Percentiles rank a stretch among this genome's conserved stretches.
These are phyloP conservation scores for Plebejus argus DNA, from an alignment of 2,888 invertebrate genomes.

Conservation along the genomic window DNA sequence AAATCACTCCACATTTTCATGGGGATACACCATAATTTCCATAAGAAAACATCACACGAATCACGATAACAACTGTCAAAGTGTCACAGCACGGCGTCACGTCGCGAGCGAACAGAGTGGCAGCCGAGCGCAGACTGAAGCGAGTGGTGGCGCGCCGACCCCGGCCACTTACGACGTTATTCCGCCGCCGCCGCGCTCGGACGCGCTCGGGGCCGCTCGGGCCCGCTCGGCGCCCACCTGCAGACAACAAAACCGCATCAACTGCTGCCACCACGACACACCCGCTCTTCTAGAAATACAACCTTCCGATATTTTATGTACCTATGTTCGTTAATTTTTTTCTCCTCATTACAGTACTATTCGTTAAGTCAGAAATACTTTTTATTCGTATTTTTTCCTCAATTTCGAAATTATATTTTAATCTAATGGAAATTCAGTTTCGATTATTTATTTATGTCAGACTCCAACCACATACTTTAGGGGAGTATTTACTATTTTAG, in stretches of 20 bases:
- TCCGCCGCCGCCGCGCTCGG: slow-evolving; percentile 44
- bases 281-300: slow-evolving; percentile 55
- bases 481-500: not conserved
- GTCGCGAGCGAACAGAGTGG: slow-evolving; percentile 62
- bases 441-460: not conserved
- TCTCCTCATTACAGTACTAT: not conserved
- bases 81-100: slow-evolving; percentile 72
- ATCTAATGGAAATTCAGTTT: not conserved
- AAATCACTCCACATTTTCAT: slow-evolving; percentile 82
- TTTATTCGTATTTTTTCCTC: not conserved
- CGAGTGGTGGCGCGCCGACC: slow-evolving; percentile 39
- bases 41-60: slow-evolving; percentile 79
- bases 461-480: not conserved
- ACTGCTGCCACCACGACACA: slow-evolving; percentile 51
- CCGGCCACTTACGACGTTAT: slow-evolving; percentile 39
- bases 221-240: slow-evolving; percentile 67
- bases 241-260: slow-evolving; percentile 73
- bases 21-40: slow-evolving; percentile 80
- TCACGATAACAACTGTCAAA: slow-evolving; percentile 80
- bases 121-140: slow-evolving; percentile 75
- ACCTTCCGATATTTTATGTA: slow-evolving; percentile 38
- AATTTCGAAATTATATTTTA: not conserved
- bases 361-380: not conserved
- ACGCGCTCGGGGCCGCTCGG: slow-evolving; percentile 52
- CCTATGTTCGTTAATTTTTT: not conserved